Base-by-base conservation (phyloP, 2,113 vertebrate species). In the Caranx ignobilis region DNA sequence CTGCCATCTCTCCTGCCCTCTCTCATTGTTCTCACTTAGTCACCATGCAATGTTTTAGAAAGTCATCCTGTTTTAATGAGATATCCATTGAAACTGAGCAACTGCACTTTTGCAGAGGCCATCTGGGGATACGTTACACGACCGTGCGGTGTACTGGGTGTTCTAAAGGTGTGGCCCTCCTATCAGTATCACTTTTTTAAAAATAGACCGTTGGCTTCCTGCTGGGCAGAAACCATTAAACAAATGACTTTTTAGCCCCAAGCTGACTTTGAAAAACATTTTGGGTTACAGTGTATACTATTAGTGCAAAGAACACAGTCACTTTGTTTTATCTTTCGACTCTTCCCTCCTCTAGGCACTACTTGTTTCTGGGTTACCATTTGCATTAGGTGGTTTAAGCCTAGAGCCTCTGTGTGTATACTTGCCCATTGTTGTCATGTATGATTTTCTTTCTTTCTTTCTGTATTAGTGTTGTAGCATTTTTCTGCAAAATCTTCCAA, bases 221-320 rank as follows among this genome's bases (percentile, higher is more conserved):
- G 87, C 93, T 94, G 94, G 81, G 92, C 74, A 67, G 67, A 91
- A 91, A 93, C 82, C 85, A 93, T 95, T 94, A 92, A 90, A 94
- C 89, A 93, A 94, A 94, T 93, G 92, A 88, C 92, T 93, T 91
- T 93, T 93, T 87, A 86, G 87, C 87, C 89, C 67, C 60, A 45
- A 89, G 87, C 87, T 92, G 92, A 94, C 92, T 92, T 91, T 91
- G 92, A 91, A 89, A 91, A 91, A 86, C 86, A 91, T 77, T 79
- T 83, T 16, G 73, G 86, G 85, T 88, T 87, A 87, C 60, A 72
- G 73, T 85, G 83, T 87, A 88, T 54, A 88, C 86, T 82, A 64
- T 85, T 75, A 84, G 82, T 77, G 82, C 83, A 89, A 92, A 93
- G 88, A 92, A 91, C 92, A 92, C 76, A 87, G 86, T 92, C 90